Base-by-base conservation (phyloP, 2,888 invertebrate genomes). In the Phaedon cochleariae region DNA sequence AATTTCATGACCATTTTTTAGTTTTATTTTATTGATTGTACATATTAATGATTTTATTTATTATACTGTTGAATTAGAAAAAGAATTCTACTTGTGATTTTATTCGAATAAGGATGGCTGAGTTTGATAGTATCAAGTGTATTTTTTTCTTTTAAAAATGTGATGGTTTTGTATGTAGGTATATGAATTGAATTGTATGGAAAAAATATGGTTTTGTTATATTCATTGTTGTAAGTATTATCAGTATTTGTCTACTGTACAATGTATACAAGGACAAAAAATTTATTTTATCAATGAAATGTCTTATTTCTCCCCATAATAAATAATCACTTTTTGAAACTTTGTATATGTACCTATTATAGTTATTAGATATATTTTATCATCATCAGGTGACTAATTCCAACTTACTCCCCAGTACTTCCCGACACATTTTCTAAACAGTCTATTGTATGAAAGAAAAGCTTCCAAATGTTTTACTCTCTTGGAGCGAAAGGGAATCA, bases 81-180 rank as follows among this genome's bases (percentile, higher is more conserved):
- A 70, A 51, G 26, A 66, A 71, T 69, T 72, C 66, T 74, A 73
- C 65, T 68, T 76, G 76, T 77, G 75, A 76, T 76, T 74, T 69
- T 71, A 69, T 74, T 71, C 74, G 73, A 64, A 65, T 62, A 60
- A 57, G 51, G 34, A 62, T 26, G 46, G 46, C 34, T 55, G 29
- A 51, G 31, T 64, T 49, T 57, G 31, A 46, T 59, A 63, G 37
- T 41, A 22, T 21, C 45, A 20, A 31, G 52, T 67, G 53, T 64
- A 49, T 64, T 59, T 57, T 9, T 34, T 10, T 64, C 54, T 26
- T 41, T 9, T 4, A n/a, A 41, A 41, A 41, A 41, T 41, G 41
- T 41, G 41, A 41, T 41, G 41, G n/a, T 15, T 34, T 41, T 15
- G 15, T 41, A 5, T 7, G 7, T 26, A 26, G 3, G n/a, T 2